Conservation (phyloP, 2,113 vertebrate genomes). For the Lota lota region DNA sequence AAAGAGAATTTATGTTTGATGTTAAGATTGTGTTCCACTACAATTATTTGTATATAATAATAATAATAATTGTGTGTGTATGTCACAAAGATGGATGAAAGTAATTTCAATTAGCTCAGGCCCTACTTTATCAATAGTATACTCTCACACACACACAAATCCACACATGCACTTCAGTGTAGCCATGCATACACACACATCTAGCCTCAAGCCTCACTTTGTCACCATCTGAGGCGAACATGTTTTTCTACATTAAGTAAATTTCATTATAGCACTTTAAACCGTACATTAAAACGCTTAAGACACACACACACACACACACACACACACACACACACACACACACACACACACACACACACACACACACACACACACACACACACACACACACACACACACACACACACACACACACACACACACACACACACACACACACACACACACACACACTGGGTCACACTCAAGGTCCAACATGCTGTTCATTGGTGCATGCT, state of each 20-base stretch:
- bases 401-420: too few relatives aligned
- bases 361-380: not conserved
- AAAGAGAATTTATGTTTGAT: too few relatives aligned
- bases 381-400: not conserved
- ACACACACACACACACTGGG: not conserved
- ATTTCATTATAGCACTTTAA: constrained; percentile 29
- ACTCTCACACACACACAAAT: constrained; percentile 48
- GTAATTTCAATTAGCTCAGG: constrained; percentile 75
- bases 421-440: not conserved
- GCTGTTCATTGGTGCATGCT: too few relatives aligned
- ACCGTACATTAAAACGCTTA: constrained; percentile 6
- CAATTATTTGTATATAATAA: too few relatives aligned
- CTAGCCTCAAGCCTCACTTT: constrained; percentile 65
- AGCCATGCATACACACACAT: constrained; percentile 3
- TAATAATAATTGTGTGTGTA: not conserved
- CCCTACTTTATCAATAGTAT: constrained; percentile 72
- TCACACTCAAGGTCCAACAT: too few relatives aligned
- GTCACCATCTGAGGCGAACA: constrained; percentile 69
- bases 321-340: not conserved
- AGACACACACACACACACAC: too few relatives aligned
- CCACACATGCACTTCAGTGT: not conserved
- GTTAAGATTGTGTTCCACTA: too few relatives aligned
- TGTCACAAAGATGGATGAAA: constrained; percentile 70
- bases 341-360: not conserved
- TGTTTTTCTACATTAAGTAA: constrained; percentile 51